Evolutionary conservation across 2,888 invertebrate genomes (phyloP), one percentile per base, ranked within the genome.

Genomic region (Dicycla oo): DNA sequence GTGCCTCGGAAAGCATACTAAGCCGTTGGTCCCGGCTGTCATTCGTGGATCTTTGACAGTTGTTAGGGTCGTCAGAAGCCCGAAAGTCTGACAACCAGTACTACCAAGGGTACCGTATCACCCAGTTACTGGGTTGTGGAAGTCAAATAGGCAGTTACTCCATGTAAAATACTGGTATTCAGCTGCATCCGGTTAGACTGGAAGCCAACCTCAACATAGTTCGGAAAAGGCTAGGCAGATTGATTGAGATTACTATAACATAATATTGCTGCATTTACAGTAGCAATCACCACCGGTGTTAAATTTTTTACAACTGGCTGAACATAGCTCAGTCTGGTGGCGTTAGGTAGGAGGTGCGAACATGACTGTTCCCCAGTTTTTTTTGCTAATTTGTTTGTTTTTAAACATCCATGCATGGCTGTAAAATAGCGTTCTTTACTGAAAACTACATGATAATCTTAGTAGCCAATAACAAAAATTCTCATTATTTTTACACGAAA

Each of bases 401-500:
- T 20, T 43, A 40, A 23, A 23, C 23, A 60, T 7, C 40, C 40
- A 60, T n/a, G 11, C 10, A n/a, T 53, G 53, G 7, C 34, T 71
- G 13, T 34, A 34, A 70, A 34, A 54, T 45, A 38, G 5, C 11
- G 15, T 30, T n/a, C 8, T 23, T 26, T 45, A 30, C 10, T 49
- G 15, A n/a, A 51, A 30, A 45, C 7, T 26, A 51, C 13, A 30
- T 20, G n/a, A 38, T 18, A 67, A 6, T 34, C 34, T 68, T 30
- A 38, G 67, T n/a, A 47, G 6, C 0, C 15, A 23, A 65, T 40
- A 15, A 40, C 5, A 56, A 57, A 34, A 49, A 56, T 0, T 26
- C 18, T 56, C 7, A 56, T 34, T 34, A 26, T 1, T 34, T 57
- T 69, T 30, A 65, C 43, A 49, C n/a, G 30, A 67, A 61, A 54